phyloP scores from a whole-genome alignment of 2,888 invertebrate species.

The Cacoxenus indagator region DNA sequence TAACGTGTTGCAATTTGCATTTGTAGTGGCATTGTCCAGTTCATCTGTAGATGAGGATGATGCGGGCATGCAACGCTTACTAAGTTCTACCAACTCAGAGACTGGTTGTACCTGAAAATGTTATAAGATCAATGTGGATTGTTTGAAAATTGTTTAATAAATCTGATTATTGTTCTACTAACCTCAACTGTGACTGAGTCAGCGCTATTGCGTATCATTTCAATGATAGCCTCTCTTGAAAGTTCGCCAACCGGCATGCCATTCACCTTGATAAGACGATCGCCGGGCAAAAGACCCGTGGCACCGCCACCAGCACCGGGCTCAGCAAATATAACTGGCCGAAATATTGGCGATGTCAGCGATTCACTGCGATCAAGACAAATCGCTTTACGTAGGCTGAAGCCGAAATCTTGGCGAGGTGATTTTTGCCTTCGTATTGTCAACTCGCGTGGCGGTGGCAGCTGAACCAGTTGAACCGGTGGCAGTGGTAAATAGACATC shows the following conservation, averaged over 20 bases:
- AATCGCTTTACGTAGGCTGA: conserved; percentile 90
- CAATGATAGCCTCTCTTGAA: conserved; percentile 91
- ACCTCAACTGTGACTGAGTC: conserved; percentile 89
- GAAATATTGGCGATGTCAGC: conserved; percentile 65
- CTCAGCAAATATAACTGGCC: conserved; percentile 88
- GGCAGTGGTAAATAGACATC: conserved; percentile 82
- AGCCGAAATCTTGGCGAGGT: conserved; percentile 93
- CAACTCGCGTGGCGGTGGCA: conserved; percentile 82
- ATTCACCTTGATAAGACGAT: conserved; percentile 92
- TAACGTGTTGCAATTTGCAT: conserved; percentile 79
- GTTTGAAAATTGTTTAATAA: too few species aligned
- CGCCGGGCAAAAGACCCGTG: conserved; percentile 94
- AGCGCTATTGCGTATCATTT: conserved; percentile 89
- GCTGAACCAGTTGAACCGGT: conserved; percentile 76
- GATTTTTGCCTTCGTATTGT: conserved; percentile 84
- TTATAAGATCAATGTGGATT: too few species aligned
- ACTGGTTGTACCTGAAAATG: conserved; percentile 92
- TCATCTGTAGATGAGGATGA: conserved; percentile 58
- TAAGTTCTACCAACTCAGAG: conserved; percentile 91
- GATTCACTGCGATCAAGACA: conserved; percentile 78
- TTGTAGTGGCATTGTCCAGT: conserved; percentile 59
- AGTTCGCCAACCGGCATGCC: conserved; percentile 86
- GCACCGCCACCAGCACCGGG: conserved; percentile 84
- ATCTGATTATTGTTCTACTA: conserved; percentile 64
- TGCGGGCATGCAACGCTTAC: conserved; percentile 77